Conservation (phyloP, 1,140 invertebrate genomes). For the Brachionus koreanus region DNA sequence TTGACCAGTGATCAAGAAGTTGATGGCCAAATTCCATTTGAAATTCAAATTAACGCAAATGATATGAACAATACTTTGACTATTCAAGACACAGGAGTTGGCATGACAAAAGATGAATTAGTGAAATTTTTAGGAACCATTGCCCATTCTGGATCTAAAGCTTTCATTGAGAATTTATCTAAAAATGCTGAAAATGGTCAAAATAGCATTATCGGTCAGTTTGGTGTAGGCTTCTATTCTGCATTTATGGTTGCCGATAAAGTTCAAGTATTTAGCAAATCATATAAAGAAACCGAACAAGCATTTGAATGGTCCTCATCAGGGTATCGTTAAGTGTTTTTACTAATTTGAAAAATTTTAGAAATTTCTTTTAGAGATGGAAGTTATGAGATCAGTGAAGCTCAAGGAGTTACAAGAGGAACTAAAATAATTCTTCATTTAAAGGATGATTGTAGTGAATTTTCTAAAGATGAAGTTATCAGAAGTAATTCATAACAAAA, state of each 20-base stretch:
- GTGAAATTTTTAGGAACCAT: conserved; percentile 87
- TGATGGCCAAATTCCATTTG: conserved; percentile 61
- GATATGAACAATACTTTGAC: conserved; percentile 77
- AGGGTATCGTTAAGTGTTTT: conserved; percentile 63
- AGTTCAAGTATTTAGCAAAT: conserved; percentile 81
- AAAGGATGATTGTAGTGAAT: conserved; percentile 77
- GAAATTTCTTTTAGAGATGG: conserved; percentile 68
- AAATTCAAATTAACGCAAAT: conserved; percentile 84
- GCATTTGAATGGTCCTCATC: conserved; percentile 82
- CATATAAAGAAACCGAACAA: conserved; percentile 60
- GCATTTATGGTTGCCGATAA: conserved; percentile 92
- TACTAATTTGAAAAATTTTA: background rate
- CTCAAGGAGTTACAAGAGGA: conserved; percentile 75
- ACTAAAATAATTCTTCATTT: conserved; percentile 89
- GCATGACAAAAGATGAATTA: conserved; percentile 87
- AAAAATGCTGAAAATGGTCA: conserved; percentile 63
- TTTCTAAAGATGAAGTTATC: conserved; percentile 77
- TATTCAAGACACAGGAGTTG: conserved; percentile 86
- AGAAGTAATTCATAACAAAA: conserved; percentile 62
- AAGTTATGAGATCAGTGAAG: conserved; percentile 79
- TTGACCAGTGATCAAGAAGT: conserved; percentile 59
- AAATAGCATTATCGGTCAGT: conserved; percentile 81
- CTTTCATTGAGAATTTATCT: conserved; percentile 76
- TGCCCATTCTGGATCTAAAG: conserved; percentile 76
- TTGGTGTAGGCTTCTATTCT: conserved; percentile 96